phyloP scores from a whole-genome alignment of 2,888 invertebrate genomes.

The Sarcophaga rosellei region DNA sequence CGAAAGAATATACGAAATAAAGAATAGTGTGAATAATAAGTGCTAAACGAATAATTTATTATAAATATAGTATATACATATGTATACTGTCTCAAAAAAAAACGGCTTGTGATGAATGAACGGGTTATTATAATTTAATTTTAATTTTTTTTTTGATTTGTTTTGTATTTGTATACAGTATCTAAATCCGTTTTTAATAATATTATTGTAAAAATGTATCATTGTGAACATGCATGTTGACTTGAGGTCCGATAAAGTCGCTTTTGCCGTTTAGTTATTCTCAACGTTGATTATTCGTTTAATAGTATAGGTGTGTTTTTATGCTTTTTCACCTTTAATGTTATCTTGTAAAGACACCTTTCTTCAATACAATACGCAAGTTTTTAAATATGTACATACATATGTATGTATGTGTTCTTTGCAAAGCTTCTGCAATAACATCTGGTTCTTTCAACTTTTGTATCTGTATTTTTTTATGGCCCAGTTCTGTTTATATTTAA shows the following conservation, averaged over 20 bases:
- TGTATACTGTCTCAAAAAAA: neutral
- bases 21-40: slow-evolving; percentile 21
- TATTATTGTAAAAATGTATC: neutral
- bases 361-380: too few relatives aligned
- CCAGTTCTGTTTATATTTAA: neutral
- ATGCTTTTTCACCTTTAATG: neutral
- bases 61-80: neutral
- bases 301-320: slow-evolving; percentile 13
- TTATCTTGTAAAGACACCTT: neutral
- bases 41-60: slow-evolving; percentile 5
- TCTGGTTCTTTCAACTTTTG: neutral
- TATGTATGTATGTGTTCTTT: neutral
- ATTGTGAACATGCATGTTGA: slow-evolving; percentile 30
- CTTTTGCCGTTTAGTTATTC: slow-evolving; percentile 1
- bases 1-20: slow-evolving; percentile 11
- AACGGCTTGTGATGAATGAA: neutral
- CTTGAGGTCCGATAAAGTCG: slow-evolving; percentile 16
- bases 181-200: neutral
- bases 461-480: neutral
- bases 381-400: too few relatives aligned
- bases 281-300: neutral
- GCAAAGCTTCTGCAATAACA: neutral
- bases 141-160: neutral
- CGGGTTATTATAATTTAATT: neutral
- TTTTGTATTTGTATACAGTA: neutral